Evolutionary conservation across 1,140 invertebrate genomes (phyloP).

Genomic region (Bombus superbus): DNA sequence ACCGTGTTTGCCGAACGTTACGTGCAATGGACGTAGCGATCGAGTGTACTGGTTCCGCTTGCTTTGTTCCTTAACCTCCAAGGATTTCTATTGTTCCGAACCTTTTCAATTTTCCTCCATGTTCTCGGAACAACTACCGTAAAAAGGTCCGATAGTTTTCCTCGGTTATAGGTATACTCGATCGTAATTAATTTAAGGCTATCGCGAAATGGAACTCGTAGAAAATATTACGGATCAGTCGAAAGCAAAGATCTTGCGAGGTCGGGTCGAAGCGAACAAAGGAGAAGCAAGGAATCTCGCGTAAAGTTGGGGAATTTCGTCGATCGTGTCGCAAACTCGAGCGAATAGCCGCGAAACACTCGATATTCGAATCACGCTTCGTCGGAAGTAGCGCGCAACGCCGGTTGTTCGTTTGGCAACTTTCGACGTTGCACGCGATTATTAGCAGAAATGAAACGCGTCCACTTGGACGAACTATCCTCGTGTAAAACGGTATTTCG

Average conservation of each 20-base stretch:
- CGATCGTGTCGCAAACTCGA: too few species aligned
- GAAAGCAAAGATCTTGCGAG: too few species aligned
- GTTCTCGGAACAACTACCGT: neutral
- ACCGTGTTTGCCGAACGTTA: conserved; percentile 1
- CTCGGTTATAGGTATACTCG: neutral
- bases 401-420: neutral
- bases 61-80: neutral
- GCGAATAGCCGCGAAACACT: neutral
- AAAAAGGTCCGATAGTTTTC: neutral
- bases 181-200: neutral
- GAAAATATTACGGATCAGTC: too few species aligned
- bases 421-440: neutral
- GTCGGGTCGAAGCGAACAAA: too few species aligned
- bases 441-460: conserved; percentile 2
- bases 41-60: neutral
- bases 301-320: too few species aligned
- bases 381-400: neutral
- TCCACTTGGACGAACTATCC: neutral
- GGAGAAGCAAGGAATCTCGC: too few species aligned
- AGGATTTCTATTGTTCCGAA: neutral
- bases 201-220: too few species aligned
- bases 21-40: neutral
- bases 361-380: neutral
- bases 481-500: neutral
- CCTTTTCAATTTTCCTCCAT: neutral